Conservation (phyloP, 2,888 invertebrate species). For the Electrophaes corylata region DNA sequence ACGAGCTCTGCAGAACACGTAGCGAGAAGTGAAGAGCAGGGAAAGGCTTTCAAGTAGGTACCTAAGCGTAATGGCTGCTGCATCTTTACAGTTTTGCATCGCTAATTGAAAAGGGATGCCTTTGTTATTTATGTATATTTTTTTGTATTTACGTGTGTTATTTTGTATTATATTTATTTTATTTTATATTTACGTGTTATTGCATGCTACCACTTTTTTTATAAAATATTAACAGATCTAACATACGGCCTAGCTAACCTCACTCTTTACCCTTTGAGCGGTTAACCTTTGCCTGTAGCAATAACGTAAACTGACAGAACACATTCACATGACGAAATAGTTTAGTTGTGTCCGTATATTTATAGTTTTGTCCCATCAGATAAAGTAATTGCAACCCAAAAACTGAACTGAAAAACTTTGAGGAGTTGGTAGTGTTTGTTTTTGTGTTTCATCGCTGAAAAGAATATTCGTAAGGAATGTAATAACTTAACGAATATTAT, state of each 20-base stretch:
- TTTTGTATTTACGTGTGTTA: neutral
- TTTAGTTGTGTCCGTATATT: too few species aligned
- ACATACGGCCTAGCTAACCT: too few species aligned
- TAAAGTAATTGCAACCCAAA: neutral
- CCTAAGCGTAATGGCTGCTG: constrained; percentile 2
- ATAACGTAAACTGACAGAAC: neutral
- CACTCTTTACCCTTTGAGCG: too few species aligned
- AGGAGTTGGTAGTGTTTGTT: too few species aligned
- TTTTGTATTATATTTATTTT: too few species aligned
- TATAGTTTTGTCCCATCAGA: too few species aligned
- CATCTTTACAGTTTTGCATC: constrained; percentile 7
- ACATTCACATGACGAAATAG: neutral
- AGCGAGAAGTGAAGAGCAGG: constrained; percentile 11
- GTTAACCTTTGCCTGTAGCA: neutral
- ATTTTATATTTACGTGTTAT: too few species aligned
- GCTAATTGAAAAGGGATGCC: constrained; percentile 16
- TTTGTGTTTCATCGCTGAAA: neutral
- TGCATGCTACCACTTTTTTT: too few species aligned
- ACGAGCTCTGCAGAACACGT: constrained; percentile 13
- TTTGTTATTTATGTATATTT: neutral
- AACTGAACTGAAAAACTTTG: neutral
- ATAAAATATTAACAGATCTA: too few species aligned
- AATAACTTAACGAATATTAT: too few species aligned
- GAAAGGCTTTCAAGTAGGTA: constrained; percentile 22
- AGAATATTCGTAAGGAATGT: neutral